Evolutionary conservation across 2,113 vertebrate species (phyloP).

Genomic region (Channa argus): DNA sequence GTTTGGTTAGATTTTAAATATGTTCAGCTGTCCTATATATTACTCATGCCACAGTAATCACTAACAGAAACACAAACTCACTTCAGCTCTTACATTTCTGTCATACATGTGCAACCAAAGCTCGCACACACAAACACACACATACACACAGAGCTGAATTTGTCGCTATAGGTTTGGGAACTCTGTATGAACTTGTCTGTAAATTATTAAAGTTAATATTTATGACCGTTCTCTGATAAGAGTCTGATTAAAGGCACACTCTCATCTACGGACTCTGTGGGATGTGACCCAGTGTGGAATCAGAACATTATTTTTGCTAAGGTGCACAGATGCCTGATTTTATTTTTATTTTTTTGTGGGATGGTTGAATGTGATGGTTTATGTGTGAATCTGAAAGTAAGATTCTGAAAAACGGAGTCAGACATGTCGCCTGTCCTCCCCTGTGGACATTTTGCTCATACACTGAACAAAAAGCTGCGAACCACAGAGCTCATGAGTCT

Average conservation of each 20-base stretch:
- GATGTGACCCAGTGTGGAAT: not conserved
- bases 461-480: not conserved
- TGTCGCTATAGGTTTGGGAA: conserved; percentile 44
- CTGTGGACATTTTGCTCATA: not conserved
- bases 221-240: conserved; percentile 46
- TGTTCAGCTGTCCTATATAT: conserved; percentile 37
- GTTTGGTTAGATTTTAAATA: conserved; percentile 14
- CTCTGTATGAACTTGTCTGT: conserved; percentile 61
- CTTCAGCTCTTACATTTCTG: not conserved
- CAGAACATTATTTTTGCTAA: not conserved
- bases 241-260: conserved; percentile 49
- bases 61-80: conserved; percentile 20
- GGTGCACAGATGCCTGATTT: not conserved
- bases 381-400: not conserved
- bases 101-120: not conserved
- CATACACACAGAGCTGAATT: conserved; percentile 4
- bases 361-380: too few species aligned
- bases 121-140: not conserved
- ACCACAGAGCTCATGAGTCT: conserved; percentile 5
- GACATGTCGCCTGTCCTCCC: not conserved
- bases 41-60: conserved; percentile 25
- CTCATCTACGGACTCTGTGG: not conserved
- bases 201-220: conserved; percentile 68
- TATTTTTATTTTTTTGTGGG: too few species aligned
- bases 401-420: not conserved